Evolutionary conservation across 2,888 invertebrate genomes (phyloP).

Genomic region (Rhimphoctona megacephalus): DNA sequence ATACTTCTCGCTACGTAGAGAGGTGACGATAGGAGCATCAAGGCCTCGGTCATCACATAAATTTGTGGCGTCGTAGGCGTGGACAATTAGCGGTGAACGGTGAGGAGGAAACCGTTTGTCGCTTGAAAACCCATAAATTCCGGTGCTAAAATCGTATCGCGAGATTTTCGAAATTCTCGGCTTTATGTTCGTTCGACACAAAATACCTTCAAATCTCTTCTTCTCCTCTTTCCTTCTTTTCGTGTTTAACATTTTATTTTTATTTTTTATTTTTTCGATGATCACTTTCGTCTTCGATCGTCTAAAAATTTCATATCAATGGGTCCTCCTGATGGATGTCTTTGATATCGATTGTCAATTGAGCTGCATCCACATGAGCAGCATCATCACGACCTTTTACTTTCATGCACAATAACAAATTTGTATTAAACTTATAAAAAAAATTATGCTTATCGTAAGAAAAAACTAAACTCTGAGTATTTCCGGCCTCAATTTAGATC

Average conservation of each 20-base stretch:
- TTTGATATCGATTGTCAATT: not conserved
- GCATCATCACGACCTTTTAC: not conserved
- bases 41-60: slow-evolving; percentile 75
- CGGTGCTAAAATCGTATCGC: slow-evolving; percentile 77
- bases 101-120: slow-evolving; percentile 69
- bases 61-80: slow-evolving; percentile 74
- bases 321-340: not conserved
- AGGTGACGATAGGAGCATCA: slow-evolving; percentile 58
- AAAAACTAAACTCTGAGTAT: not conserved
- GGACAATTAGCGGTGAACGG: slow-evolving; percentile 74
- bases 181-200: slow-evolving; percentile 58
- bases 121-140: slow-evolving; percentile 78
- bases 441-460: not conserved
- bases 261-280: not conserved
- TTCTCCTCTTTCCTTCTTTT: slow-evolving; percentile 3
- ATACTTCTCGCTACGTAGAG: slow-evolving; percentile 20
- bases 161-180: slow-evolving; percentile 65
- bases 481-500: not conserved
- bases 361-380: not conserved
- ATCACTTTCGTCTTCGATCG: not conserved
- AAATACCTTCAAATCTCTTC: slow-evolving; percentile 39
- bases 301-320: not conserved
- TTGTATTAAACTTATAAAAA: not conserved
- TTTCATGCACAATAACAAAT: not conserved
- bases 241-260: not conserved